phyloP scores from a whole-genome alignment of 2,888 invertebrate species.

The Tetranychus truncatus region DNA sequence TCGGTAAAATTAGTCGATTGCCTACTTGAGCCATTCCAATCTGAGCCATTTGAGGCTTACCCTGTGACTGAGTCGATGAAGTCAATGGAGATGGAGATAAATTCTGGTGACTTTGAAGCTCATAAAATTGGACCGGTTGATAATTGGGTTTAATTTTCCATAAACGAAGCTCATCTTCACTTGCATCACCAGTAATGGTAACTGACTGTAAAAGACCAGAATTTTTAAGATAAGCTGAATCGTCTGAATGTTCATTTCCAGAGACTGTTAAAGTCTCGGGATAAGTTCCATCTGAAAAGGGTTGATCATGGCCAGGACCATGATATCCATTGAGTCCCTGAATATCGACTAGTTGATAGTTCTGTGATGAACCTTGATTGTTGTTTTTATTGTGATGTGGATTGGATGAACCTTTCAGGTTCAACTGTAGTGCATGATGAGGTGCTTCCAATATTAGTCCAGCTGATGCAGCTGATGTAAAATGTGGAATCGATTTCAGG shows the following conservation, averaged over 20 bases:
- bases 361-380: neutral
- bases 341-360: constrained; percentile 3
- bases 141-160: neutral
- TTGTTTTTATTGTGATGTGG: neutral
- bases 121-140: neutral
- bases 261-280: neutral
- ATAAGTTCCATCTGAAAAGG: constrained; percentile 6
- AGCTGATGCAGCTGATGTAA: neutral
- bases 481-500: neutral
- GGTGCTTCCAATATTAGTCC: neutral
- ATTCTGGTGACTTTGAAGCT: neutral
- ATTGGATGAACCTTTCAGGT: neutral
- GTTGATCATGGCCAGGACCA: constrained; percentile 3
- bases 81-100: neutral
- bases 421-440: neutral
- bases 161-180: neutral
- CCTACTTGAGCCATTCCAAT: neutral
- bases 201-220: neutral
- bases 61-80: neutral
- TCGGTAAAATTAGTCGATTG: neutral
- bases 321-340: constrained; percentile 6
- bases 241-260: neutral
- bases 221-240: neutral
- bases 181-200: neutral
- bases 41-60: neutral